Evolutionary conservation across 2,888 invertebrate species (phyloP).

Genomic region (Anthophora plumipes): DNA sequence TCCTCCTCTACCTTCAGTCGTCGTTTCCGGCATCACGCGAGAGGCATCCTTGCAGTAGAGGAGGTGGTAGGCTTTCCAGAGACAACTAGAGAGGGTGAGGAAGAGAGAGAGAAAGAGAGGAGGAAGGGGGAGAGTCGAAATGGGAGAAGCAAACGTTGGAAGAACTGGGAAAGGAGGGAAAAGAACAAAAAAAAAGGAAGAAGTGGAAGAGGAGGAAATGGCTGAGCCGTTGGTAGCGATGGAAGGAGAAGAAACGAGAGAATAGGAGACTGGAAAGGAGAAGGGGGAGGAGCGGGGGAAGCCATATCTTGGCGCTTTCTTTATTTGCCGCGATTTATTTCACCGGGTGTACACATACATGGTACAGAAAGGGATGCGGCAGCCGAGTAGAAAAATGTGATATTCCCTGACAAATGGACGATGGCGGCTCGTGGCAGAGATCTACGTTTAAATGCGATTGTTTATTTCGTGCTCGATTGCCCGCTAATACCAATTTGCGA

Average conservation of each 20-base stretch:
- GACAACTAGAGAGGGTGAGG: slow-evolving; percentile 58
- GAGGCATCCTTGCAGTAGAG: slow-evolving; percentile 33
- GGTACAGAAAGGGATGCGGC: slow-evolving; percentile 18
- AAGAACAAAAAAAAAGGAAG: neutral
- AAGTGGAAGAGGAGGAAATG: neutral
- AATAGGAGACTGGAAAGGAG: too few species aligned
- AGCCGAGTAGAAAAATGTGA: slow-evolving; percentile 72
- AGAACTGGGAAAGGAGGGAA: neutral
- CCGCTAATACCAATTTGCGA: slow-evolving; percentile 73
- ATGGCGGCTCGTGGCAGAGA: slow-evolving; percentile 64
- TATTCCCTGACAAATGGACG: slow-evolving; percentile 72
- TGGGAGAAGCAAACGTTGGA: slow-evolving; percentile 2
- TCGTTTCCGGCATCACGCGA: slow-evolving; percentile 27
- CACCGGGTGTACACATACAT: slow-evolving; percentile 51
- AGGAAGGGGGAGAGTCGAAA: slow-evolving; percentile 49
- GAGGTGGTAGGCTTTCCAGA: slow-evolving; percentile 62
- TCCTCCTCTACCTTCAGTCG: neutral
- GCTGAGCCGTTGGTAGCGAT: neutral
- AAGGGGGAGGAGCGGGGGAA: slow-evolving; percentile 2
- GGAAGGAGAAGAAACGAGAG: neutral
- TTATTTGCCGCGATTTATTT: slow-evolving; percentile 74
- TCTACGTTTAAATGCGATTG: slow-evolving; percentile 73
- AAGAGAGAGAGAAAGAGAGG: too few species aligned
- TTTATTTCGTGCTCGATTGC: slow-evolving; percentile 75
- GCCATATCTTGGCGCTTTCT: slow-evolving; percentile 67